Evolutionary conservation across 1,140 invertebrate genomes (phyloP), one percentile per base, ranked within the genome.

Genomic region (Neomicropteryx cornuta): DNA sequence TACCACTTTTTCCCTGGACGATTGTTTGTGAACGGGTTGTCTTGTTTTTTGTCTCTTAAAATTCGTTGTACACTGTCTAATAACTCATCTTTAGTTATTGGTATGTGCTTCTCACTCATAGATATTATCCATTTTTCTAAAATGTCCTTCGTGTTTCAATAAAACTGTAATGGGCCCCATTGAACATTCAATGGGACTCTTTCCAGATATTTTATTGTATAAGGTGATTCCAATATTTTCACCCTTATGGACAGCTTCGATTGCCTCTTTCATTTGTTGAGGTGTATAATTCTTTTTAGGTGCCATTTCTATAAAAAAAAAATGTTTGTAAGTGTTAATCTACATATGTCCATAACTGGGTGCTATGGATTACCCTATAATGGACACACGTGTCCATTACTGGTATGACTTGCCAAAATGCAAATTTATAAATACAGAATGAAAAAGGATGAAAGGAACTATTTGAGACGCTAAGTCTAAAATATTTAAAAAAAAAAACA

Each of bases 1-100:
- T 51, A 49, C 59, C 58, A 62, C 44, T 58, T 59, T 11, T 44
- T 42, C 5, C 56, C 50, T 23, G 60, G 56, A 22, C 48, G 45
- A 32, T 46, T 46, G 28, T 48, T 42, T 36, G 38, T 45, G 33
- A 48, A 51, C 14, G 50, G 50, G 32, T 45, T 57, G 16, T 33
- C 6, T 21, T 40, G 42, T 11, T 51, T 48, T 43, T 53, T 3
- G 33, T 48, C 34, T 13, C 46, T 36, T 18, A 63, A 45, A 18
- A 61, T 49, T 45, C 49, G 50, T 45, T 60, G 44, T 4, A 62
- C 59, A 37, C 52, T 54, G 42, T 55, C 46, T 24, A 52, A 39
- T 4, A 67, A 47, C 31, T 50, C 35, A 13, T 58, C 48, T 36
- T 47, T 45, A 28, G 52, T 52, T 38, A 58, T 46, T 3, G 62